Conservation (phyloP, 2,797 vertebrate genomes). For the Danio kyathit region DNA sequence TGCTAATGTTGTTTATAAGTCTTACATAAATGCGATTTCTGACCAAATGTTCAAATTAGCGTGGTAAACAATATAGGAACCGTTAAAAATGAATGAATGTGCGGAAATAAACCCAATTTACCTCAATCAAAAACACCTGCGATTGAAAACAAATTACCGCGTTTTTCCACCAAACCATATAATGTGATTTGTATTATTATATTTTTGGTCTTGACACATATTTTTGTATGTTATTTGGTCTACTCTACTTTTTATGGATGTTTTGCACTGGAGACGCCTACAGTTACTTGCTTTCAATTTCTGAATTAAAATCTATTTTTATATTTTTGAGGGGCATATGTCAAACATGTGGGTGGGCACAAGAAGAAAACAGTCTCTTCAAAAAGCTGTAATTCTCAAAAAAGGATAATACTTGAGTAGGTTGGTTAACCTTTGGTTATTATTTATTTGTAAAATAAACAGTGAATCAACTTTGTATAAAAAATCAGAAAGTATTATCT, state of each 20-base stretch:
- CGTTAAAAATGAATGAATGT: too few relatives aligned
- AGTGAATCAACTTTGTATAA: neutral
- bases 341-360: constrained; percentile 13
- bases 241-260: neutral
- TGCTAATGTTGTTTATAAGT: too few relatives aligned
- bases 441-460: neutral
- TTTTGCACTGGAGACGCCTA: neutral
- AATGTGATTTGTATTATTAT: neutral
- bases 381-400: constrained; percentile 1
- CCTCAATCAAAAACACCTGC: neutral
- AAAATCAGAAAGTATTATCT: neutral
- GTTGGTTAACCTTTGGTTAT: neutral
- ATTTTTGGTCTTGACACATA: neutral
- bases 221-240: neutral
- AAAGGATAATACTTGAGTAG: constrained; percentile 1
- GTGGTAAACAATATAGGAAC: too few relatives aligned
- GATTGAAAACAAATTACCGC: neutral
- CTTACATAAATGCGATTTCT: too few relatives aligned
- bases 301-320: constrained; percentile 32
- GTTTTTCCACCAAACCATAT: too few relatives aligned
- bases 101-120: too few relatives aligned
- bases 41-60: too few relatives aligned
- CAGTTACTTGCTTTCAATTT: neutral
- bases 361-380: constrained; percentile 10
- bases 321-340: constrained; percentile 4